Evolutionary conservation across 2,888 invertebrate species (phyloP).

Genomic region (Hypena proboscidalis): DNA sequence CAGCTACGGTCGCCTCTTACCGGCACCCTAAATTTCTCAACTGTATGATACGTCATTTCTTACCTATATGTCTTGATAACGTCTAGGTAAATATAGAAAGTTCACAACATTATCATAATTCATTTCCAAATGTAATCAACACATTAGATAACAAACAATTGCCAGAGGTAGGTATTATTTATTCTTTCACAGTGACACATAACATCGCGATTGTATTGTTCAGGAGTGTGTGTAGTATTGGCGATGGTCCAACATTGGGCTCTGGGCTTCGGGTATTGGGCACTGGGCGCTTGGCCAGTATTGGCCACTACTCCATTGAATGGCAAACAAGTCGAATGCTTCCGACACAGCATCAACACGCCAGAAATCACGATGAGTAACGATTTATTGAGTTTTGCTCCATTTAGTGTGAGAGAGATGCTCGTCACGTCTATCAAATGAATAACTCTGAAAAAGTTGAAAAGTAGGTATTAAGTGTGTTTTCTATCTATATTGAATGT

Average conservation of each 20-base stretch:
- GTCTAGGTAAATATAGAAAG: not conserved
- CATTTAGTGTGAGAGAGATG: constrained; percentile 1
- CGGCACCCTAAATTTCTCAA: no score
- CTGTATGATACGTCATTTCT: no score
- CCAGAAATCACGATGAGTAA: not conserved
- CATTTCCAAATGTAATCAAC: constrained; percentile 4
- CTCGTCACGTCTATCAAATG: no score
- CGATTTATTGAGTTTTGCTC: constrained; percentile 1
- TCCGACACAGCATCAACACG: constrained; percentile 8
- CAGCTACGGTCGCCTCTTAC: no score
- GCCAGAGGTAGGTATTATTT: not conserved
- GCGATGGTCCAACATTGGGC: constrained; percentile 29
- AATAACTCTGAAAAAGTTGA: no score
- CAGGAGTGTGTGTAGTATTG: constrained; percentile 15
- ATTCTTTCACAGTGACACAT: not conserved
- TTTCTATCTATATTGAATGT: no score
- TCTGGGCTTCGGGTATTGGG: no score
- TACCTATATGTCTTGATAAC: not conserved
- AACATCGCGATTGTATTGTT: constrained; percentile 10
- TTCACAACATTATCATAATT: not conserved
- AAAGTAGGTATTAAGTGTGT: no score
- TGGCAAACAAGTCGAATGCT: not conserved
- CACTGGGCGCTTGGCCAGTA: no score
- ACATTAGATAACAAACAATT: not conserved
- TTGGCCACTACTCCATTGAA: constrained; percentile 9